phyloP scores from a whole-genome alignment of 1,140 invertebrate genomes.

The Zophobas morio region DNA sequence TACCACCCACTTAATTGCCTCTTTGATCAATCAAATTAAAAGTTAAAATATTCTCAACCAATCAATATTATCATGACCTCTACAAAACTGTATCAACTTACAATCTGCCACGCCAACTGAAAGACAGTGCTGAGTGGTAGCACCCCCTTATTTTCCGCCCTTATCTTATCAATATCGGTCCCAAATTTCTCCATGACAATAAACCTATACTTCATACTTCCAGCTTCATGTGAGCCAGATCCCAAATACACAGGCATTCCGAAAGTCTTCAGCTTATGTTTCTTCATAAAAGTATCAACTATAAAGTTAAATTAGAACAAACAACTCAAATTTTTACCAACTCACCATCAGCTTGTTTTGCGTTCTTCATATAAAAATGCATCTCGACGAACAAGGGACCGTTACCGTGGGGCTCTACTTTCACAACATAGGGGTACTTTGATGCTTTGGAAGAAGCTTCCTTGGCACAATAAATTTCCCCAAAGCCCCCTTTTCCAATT shows the following conservation, averaged over 20 bases:
- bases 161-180: conserved; percentile 89
- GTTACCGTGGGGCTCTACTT: conserved; percentile 94
- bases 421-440: conserved; percentile 80
- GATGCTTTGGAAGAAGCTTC: conserved; percentile 71
- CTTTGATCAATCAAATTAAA: too few relatives aligned
- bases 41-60: not conserved
- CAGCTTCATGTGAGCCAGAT: conserved; percentile 85
- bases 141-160: conserved; percentile 77
- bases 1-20: too few relatives aligned
- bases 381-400: conserved; percentile 96
- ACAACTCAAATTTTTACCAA: conserved; percentile 52
- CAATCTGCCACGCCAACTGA: conserved; percentile 88
- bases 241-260: conserved; percentile 91
- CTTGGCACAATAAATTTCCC: conserved; percentile 88
- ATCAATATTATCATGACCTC: too few relatives aligned
- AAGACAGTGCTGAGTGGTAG: conserved; percentile 85
- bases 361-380: conserved; percentile 93
- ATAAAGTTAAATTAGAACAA: conserved; percentile 47
- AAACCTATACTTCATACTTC: conserved; percentile 88
- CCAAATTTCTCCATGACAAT: conserved; percentile 94
- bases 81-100: conserved; percentile 69
- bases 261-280: conserved; percentile 80
- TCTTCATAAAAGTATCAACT: conserved; percentile 85
- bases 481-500: conserved; percentile 94
- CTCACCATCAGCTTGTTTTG: conserved; percentile 85